These are phyloP conservation scores for Megamerina dolium DNA, from an alignment of 2,888 invertebrate genomes.

Conservation along the genomic window DNA sequence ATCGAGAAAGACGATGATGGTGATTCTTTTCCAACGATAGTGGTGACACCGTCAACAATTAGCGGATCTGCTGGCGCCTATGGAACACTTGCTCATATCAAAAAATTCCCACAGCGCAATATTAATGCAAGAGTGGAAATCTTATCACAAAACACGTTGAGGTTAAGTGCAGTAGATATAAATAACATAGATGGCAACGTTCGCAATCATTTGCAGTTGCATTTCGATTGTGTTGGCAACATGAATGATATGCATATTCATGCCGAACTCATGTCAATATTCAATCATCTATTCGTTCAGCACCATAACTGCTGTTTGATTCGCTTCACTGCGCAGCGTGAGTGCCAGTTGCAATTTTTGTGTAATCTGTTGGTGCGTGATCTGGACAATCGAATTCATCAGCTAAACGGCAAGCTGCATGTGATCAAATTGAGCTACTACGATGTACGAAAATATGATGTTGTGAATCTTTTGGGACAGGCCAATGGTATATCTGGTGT, in stretches of 20 bases:
- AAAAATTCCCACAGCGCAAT: too few relatives aligned
- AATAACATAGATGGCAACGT: background rate
- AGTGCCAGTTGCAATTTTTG: constrained; percentile 24
- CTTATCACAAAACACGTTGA: too few relatives aligned
- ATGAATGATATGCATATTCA: constrained; percentile 27
- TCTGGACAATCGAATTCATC: constrained; percentile 26
- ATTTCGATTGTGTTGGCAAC: constrained; percentile 33
- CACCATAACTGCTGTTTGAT: constrained; percentile 25
- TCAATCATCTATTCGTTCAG: constrained; percentile 22
- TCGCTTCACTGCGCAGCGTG: constrained; percentile 23
- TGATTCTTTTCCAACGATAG: too few relatives aligned
- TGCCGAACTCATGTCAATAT: constrained; percentile 19
- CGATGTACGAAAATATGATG: constrained; percentile 35
- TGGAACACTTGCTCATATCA: too few relatives aligned
- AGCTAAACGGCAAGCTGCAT: constrained; percentile 9
- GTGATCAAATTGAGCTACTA: constrained; percentile 25
- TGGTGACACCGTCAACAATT: too few relatives aligned
- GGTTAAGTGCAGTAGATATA: background rate
- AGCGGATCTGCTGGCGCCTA: too few relatives aligned
- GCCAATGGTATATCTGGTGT: too few relatives aligned
- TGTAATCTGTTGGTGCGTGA: constrained; percentile 28
- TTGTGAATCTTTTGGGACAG: constrained; percentile 28
- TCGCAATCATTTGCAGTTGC: constrained; percentile 9
- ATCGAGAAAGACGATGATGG: too few relatives aligned
- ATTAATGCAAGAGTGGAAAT: too few relatives aligned